Base-by-base conservation (phyloP, 2,888 invertebrate genomes). In the Helleia helle region DNA sequence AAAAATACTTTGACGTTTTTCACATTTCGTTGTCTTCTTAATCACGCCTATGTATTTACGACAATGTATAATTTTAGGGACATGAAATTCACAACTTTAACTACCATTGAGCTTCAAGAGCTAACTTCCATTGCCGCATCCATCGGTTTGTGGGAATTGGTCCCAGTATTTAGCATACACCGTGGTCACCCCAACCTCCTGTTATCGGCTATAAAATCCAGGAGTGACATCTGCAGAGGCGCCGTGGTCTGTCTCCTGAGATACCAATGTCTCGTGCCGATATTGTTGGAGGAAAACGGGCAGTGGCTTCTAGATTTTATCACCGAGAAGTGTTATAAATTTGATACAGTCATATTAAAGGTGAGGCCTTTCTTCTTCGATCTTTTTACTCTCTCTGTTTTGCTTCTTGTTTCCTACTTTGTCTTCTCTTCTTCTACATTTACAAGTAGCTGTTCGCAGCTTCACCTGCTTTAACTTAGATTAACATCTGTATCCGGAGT, bases 291-390 rank as follows among this genome's bases (percentile, higher is more conserved):
- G 46, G 74, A 76, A 71, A 70, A 79, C 62, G 59, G 85, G 54
- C 76, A 86, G 57, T 70, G 83, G 79, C 55, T 84, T 0, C 75
- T 84, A 51, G 79, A 86, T 49, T 88, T 85, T 56, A 71, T 89
- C 14, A 65, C 74, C 22, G 75, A 77, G 22, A 85, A 86, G 49
- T 79, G 88, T 38, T 62, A 77, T 25, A 65, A 74, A 27, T 83
- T 88, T 43, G 87, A 87, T 55, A 77, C 76, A 11, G 72, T 67
- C 40, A 72, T 88, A 52, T 69, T 89, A 40, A 87, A 88, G 81
- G 89, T 89, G 65, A 58, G 22, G n/a, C n/a, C n/a, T 22, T 22
- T 22, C 3, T 22, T 22, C n/a, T n/a, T n/a, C n/a, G n/a, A n/a
- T n/a, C n/a, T 22, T 40, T 9, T 37, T n/a, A n/a, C n/a, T n/a